Base-by-base conservation (phyloP, 30 jellyfish, hydroid and myxozoan species). In the Hydractinia echinata region DNA sequence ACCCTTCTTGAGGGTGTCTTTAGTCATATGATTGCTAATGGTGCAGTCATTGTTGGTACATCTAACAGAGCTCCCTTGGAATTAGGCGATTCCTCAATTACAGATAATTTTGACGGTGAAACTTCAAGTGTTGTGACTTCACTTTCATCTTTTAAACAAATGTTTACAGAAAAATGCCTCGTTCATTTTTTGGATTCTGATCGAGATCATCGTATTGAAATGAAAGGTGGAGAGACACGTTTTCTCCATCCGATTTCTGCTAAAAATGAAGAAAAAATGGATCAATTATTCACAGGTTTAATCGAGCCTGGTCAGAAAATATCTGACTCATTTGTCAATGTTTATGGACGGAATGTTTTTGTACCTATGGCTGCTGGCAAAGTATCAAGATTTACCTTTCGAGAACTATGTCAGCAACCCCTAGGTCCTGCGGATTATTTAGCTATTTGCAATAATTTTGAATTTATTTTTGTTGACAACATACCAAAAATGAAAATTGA, bases 371-470 rank as follows among this genome's bases (percentile, higher is more conserved):
- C 91, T n/a, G 72, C 94, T 7, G 81, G 82, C 10, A 82, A 85
- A 64, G 86, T 90, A 53, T 95, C 97, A 6, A 66, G 97, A 11
- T 85, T 85, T 58, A 80, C 93, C 14, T 86, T 86, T 67, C 70
- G 69, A 30, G 97, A 90, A 16, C 73, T 90, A 14, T 90, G 82
- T 76, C 66, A 62, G 8, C 85, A 81, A n/a, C 94, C 97, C 21
- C 81, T 70, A 7, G 97, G 97, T 66, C 93, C 95, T 4, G 97
- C 95, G 49, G 97, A 90, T 69, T 90, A 66, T 72, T 80, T 90
- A 52, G 84, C 79, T 60, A 89, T 89, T 13, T 89, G 96, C 76
- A 89, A 85, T 73, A 79, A 76, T 8, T 89, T n/a, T 62, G 53
- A 80, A 66, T 67, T 85, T 52, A 61, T 89, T 11, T 89, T 89